Base-by-base conservation (phyloP, 2,888 invertebrate species). In the Helicoverpa assulta region DNA sequence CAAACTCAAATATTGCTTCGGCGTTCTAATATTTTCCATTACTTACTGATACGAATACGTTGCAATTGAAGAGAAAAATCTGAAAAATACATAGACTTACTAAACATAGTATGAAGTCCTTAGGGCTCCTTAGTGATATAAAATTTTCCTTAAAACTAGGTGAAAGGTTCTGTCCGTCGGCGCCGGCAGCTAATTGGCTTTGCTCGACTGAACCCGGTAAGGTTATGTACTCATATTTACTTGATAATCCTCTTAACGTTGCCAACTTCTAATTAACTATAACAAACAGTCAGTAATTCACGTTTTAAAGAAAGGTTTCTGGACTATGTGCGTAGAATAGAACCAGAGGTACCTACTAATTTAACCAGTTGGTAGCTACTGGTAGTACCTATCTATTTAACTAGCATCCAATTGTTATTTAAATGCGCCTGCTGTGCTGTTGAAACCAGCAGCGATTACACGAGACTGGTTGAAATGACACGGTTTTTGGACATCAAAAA, bases 141-240 rank as follows among this genome's bases (percentile, higher is more conserved):
- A 33, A 33, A 40, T 14, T 63, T 60, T 63, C 65, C 55, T 60
- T 10, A 64, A 50, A 73, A 64, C 26, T 84, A 78, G 76, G 82
- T 71, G 72, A 21, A 54, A 54, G 53, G 58, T 10, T 8, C 63
- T 43, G 26, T 50, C 65, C 51, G 60, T 64, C 50, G 79, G 70
- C 56, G 72, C 55, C 72, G 56, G 33, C 40, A 7, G 18, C 63
- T 84, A 81, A 81, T 82, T 72, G 76, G 82, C 75, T 81, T 76
- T 21, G 43, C 12, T 62, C 40, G 50, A 55, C 53, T 53, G 55
- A 66, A 67, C 69, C 33, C 53, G 19, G 53, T 73, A 67, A 81
- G 71, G 76, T 60, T 75, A 79, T 75, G 79, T 78, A 68, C 51
- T 62, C 64, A 57, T 55, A 60, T 67, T 65, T 63, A 63, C 60